Percentiles rank a stretch among this genome's conserved stretches.
These are phyloP conservation scores for Caenorhabditis inopinata DNA, from an alignment of 1,140 invertebrate species.

Conservation along the genomic window DNA sequence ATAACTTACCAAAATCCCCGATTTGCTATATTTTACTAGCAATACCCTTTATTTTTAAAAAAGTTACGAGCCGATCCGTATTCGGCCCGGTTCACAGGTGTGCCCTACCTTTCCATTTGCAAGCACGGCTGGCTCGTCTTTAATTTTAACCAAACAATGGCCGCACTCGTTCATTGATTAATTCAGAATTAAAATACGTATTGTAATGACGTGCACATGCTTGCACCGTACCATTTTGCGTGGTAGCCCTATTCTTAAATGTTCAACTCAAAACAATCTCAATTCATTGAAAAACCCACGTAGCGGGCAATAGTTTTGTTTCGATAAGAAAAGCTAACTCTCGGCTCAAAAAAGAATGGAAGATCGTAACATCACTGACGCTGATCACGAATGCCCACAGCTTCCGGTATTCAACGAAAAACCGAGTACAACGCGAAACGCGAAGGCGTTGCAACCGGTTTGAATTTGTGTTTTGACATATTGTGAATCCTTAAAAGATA, in stretches of 20 bases:
- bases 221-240: too few relatives aligned
- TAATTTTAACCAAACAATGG: not conserved
- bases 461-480: not conserved
- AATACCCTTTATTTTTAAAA: too few relatives aligned
- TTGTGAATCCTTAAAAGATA: not conserved
- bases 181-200: too few relatives aligned
- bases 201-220: too few relatives aligned
- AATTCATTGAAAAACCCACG: too few relatives aligned
- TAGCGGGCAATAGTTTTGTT: too few relatives aligned
- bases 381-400: slow-evolving; percentile 18
- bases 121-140: not conserved
- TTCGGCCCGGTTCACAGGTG: not conserved
- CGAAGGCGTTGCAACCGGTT: slow-evolving; percentile 12
- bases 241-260: too few relatives aligned
- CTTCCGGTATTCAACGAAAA: not conserved
- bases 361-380: slow-evolving; percentile 35
- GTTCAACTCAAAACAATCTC: too few relatives aligned
- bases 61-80: not conserved
- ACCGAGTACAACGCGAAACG: not conserved
- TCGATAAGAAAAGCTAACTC: not conserved
- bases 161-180: slow-evolving; percentile 3
- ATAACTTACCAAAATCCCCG: too few relatives aligned
- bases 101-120: slow-evolving; percentile 4
- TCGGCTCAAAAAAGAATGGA: slow-evolving; percentile 18
- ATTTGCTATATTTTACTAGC: too few relatives aligned